phyloP scores from a whole-genome alignment of 2,888 invertebrate species.

The Coleophora deauratella region DNA sequence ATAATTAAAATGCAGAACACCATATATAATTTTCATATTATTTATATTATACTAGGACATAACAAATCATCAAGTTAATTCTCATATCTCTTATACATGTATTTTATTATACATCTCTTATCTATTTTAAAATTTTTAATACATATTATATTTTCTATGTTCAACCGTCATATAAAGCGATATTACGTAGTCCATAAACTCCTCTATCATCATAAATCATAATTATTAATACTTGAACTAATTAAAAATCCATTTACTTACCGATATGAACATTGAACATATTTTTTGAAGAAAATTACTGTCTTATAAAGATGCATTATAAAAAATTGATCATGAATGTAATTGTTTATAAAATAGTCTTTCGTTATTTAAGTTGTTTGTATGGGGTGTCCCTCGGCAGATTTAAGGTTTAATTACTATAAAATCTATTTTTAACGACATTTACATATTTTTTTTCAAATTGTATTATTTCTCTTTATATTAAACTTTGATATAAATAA shows the following conservation, averaged over 20 bases:
- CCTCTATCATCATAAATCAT: too few species aligned
- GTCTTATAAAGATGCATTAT: background rate
- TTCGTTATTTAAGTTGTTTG: too few species aligned
- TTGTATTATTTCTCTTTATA: too few species aligned
- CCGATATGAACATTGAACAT: too few species aligned
- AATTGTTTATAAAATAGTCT: conserved; percentile 25
- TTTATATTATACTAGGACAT: background rate
- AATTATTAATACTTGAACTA: background rate
- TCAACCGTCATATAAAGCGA: too few species aligned
- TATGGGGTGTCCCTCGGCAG: too few species aligned
- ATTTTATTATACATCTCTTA: conserved; percentile 1
- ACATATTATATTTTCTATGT: too few species aligned
- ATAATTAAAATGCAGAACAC: background rate
- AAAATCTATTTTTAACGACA: too few species aligned
- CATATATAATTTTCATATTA: background rate
- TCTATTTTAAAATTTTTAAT: background rate
- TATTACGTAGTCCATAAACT: too few species aligned
- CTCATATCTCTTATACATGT: background rate
- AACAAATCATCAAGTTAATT: background rate
- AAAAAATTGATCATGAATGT: conserved; percentile 19
- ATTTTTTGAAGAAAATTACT: conserved; percentile 3
- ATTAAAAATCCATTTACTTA: conserved; percentile 6
- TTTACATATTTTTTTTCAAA: too few species aligned
- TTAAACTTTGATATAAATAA: too few species aligned
- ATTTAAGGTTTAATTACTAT: too few species aligned